Evolutionary conservation across 2,113 vertebrate species (phyloP).

Genomic region (Verasper variegatus): DNA sequence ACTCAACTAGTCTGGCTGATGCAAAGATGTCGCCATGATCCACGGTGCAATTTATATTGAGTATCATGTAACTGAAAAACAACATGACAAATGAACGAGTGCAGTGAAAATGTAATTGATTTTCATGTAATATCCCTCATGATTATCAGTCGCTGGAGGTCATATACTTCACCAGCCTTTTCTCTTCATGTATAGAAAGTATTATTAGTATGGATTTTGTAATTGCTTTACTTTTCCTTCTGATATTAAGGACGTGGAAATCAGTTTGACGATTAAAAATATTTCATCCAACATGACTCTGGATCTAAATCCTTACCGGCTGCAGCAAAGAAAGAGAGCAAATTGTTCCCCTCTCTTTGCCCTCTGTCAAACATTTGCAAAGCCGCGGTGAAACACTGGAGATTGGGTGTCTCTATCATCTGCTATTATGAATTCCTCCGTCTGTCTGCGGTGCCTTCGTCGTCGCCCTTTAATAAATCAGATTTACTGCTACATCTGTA

Average conservation of each 20-base stretch:
- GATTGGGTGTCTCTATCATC: slow-evolving; percentile 33
- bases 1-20: slow-evolving; percentile 8
- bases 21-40: slow-evolving; percentile 6
- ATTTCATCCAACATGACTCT: background rate
- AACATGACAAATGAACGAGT: background rate
- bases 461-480: slow-evolving; percentile 73
- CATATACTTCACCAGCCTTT: slow-evolving; percentile 5
- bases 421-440: slow-evolving; percentile 48
- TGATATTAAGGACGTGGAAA: slow-evolving; percentile 7
- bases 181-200: background rate
- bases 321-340: slow-evolving; percentile 12
- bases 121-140: background rate
- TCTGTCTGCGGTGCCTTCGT: slow-evolving; percentile 52
- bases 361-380: slow-evolving; percentile 40
- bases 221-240: slow-evolving; percentile 11
- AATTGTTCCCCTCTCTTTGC: slow-evolving; percentile 1
- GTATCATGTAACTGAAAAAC: background rate
- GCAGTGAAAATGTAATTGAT: slow-evolving; percentile 7
- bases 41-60: background rate
- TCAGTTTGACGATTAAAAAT: slow-evolving; percentile 10
- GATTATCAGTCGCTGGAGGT: slow-evolving; percentile 18
- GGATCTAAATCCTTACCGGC: slow-evolving; percentile 1
- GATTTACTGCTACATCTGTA: slow-evolving; percentile 77
- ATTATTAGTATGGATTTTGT: slow-evolving; percentile 5
- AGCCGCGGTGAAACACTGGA: slow-evolving; percentile 27